These are phyloP conservation scores for Drosophila paranaensis DNA, from an alignment of 2,888 invertebrate genomes.

Conservation along the genomic window DNA sequence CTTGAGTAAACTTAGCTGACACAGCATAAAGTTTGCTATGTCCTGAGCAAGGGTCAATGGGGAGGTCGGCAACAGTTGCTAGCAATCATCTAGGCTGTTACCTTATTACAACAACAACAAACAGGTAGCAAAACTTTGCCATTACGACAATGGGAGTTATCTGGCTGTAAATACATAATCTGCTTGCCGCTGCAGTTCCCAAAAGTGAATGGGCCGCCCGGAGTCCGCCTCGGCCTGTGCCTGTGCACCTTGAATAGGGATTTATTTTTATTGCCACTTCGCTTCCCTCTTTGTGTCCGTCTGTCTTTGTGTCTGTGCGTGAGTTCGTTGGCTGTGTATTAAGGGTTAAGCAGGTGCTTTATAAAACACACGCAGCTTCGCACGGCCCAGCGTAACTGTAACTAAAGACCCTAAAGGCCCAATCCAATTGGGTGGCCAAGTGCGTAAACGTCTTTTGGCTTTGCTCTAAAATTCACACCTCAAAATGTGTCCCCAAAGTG, in stretches of 20 bases:
- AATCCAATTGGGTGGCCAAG: constrained; percentile 24
- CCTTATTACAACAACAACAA: constrained; percentile 59
- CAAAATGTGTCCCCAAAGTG: constrained; percentile 74
- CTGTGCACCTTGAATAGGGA: constrained; percentile 69
- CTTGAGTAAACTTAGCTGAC: constrained; percentile 67
- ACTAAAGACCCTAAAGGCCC: constrained; percentile 61
- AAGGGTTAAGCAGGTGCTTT: constrained; percentile 80
- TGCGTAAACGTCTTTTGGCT: constrained; percentile 28
- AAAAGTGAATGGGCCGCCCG: neutral
- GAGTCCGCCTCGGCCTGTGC: neutral
- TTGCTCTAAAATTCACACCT: constrained; percentile 71
- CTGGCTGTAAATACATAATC: constrained; percentile 79
- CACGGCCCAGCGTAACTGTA: constrained; percentile 49
- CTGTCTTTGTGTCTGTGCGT: neutral
- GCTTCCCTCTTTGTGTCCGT: constrained; percentile 35
- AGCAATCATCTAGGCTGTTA: constrained; percentile 76
- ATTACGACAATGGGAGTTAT: constrained; percentile 74
- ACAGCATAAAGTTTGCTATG: constrained; percentile 60
- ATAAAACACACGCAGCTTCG: constrained; percentile 60
- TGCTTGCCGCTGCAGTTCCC: constrained; percentile 51
- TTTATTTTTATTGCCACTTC: constrained; percentile 74
- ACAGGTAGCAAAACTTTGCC: constrained; percentile 56
- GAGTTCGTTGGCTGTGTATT: constrained; percentile 33
- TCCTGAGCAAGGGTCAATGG: constrained; percentile 1
- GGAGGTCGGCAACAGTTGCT: constrained; percentile 67